A percentile compares a stretch with the other conserved stretches of the same genome.
Conservation (phyloP, 1,140 invertebrate species). For the Drosophila parvula region DNA sequence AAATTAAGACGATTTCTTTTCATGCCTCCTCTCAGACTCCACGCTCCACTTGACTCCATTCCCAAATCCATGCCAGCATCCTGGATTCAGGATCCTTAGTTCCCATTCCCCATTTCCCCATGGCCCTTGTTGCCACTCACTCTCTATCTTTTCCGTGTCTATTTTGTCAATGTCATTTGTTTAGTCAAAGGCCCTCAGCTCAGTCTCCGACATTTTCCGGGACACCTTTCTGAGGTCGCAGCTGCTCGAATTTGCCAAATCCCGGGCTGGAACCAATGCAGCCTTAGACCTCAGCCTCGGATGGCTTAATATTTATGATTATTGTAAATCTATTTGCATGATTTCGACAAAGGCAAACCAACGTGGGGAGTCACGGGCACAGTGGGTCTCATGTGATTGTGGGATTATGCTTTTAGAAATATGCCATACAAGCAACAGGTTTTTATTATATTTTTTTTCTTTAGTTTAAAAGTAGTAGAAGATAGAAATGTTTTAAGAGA, state of each 20-base stretch:
- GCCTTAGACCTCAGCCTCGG: constrained; percentile 43
- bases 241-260: constrained; percentile 36
- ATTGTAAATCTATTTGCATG: constrained; percentile 77
- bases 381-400: neutral
- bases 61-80: constrained; percentile 4
- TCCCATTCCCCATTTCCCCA: neutral
- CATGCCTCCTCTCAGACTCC: constrained; percentile 33
- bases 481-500: too few relatives aligned
- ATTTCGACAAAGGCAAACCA: constrained; percentile 36
- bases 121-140: neutral
- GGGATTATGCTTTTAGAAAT: neutral
- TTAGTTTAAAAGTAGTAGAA: too few relatives aligned
- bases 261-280: neutral
- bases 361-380: constrained; percentile 3
- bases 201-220: constrained; percentile 12
- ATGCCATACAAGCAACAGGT: neutral
- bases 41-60: constrained; percentile 24
- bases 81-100: neutral
- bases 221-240: constrained; percentile 35
- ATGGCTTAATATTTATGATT: constrained; percentile 72
- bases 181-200: constrained; percentile 64
- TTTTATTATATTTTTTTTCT: neutral
- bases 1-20: constrained; percentile 82
- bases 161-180: constrained; percentile 78
- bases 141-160: constrained; percentile 40